Base-by-base conservation (phyloP, 1,140 invertebrate species). In the Phortica variegata region DNA sequence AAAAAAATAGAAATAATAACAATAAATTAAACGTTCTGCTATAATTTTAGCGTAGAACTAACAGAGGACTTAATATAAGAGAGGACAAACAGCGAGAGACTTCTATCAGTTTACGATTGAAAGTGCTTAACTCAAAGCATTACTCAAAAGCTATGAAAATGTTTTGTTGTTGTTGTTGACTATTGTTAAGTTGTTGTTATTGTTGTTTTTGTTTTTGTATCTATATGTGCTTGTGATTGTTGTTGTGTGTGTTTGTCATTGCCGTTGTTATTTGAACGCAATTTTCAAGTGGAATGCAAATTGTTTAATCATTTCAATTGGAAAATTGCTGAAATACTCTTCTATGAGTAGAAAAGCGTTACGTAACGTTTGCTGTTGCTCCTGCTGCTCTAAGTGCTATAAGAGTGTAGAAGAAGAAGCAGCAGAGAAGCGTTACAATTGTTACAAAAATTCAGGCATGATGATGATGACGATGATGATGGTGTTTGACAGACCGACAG, bases 301-400 rank as follows among this genome's bases (percentile, higher is more conserved):
- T 70, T 70, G 66, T 70, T 70, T 70, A 70, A 70, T 70, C 66
- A 70, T 70, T 70, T 70, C 66, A 70, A 70, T 70, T 70, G 65
- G 65, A 70, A 70, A 70, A 70, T 70, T 70, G 65, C 61, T 70
- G 59, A 61, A 60, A 70, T 70, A 62, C 61, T 70, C n/a, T n/a
- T n/a, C n/a, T n/a, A n/a, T 60, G 61, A 66, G 34, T 43, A 52
- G 48, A 66, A 61, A 60, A 61, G 58, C 41, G 10, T n/a, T n/a
- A n/a, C n/a, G n/a, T n/a, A n/a, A n/a, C n/a, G n/a, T n/a, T n/a
- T n/a, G n/a, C n/a, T n/a, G n/a, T n/a, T n/a, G n/a, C 20, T 17
- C 12, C 26, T n/a, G 4, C 13, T 21, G 43, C 53, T 33, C 21
- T 31, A 13, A 23, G 17, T 29, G 15, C 47, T 51, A 31, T 43